phyloP scores from a whole-genome alignment of 2,113 vertebrate genomes.

The Glaucomys volans region DNA sequence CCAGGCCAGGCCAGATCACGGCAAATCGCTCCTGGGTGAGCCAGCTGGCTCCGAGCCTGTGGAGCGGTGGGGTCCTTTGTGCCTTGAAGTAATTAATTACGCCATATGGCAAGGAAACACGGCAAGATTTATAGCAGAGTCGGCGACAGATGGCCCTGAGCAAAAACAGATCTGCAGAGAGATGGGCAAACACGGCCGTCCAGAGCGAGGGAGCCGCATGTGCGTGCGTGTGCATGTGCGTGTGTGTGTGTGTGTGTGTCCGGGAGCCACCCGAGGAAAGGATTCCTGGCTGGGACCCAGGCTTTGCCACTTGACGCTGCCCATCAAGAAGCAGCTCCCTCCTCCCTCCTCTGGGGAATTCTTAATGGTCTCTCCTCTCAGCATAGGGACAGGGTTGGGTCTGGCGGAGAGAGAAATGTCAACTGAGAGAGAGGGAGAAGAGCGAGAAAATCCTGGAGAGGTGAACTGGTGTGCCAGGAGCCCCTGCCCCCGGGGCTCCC shows the following conservation, averaged over 20 bases:
- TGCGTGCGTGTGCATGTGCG: background rate
- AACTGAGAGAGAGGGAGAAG: background rate
- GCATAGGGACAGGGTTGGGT: background rate
- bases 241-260: background rate
- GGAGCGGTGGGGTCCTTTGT: constrained; percentile 36
- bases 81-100: constrained; percentile 79
- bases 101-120: constrained; percentile 71
- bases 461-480: background rate
- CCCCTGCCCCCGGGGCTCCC: rapidly evolving
- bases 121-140: constrained; percentile 71
- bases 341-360: background rate
- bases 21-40: background rate
- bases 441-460: background rate
- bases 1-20: background rate
- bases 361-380: background rate
- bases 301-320: background rate
- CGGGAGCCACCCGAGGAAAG: background rate
- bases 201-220: background rate
- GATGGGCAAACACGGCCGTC: background rate
- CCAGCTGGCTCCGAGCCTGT: constrained; percentile 62
- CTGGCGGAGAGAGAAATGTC: background rate
- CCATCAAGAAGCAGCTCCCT: background rate
- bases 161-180: constrained; percentile 46
- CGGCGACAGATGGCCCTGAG: constrained; percentile 77
- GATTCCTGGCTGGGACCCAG: background rate